phyloP scores from a whole-genome alignment of 1,140 invertebrate species.

The Drosophila kohkoa region DNA sequence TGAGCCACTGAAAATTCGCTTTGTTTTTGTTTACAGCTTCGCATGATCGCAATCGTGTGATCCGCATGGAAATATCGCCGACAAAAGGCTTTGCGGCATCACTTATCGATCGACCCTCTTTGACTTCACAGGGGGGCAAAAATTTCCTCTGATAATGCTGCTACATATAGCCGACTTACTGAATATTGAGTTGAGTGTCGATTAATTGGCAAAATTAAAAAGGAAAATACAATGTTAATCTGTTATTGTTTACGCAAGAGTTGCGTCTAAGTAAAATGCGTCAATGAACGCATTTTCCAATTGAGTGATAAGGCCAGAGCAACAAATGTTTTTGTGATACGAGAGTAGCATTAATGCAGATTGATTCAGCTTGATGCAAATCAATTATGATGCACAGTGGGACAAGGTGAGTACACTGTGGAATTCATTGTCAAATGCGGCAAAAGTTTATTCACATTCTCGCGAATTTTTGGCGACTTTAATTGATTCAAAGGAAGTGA shows the following conservation, averaged over 20 bases:
- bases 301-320: slow-evolving; percentile 13
- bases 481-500: not conserved
- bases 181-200: not conserved
- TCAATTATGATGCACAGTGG: slow-evolving; percentile 3
- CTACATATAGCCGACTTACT: slow-evolving; percentile 49
- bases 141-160: not conserved
- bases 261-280: slow-evolving; percentile 65
- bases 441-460: not conserved
- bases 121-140: slow-evolving; percentile 54
- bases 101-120: slow-evolving; percentile 56
- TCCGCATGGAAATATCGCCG: slow-evolving; percentile 26
- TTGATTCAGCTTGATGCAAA: too few species aligned
- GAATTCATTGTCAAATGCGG: not conserved
- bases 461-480: not conserved
- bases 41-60: slow-evolving; percentile 40
- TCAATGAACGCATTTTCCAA: slow-evolving; percentile 76
- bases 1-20: not conserved
- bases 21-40: slow-evolving; percentile 57
- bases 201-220: slow-evolving; percentile 41
- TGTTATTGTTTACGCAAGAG: slow-evolving; percentile 75
- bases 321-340: slow-evolving; percentile 1
- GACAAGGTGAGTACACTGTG: not conserved
- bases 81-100: slow-evolving; percentile 3
- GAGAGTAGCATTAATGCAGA: not conserved
- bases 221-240: slow-evolving; percentile 66